These are phyloP conservation scores for Drosophila nigrodunni DNA, from an alignment of 1,140 invertebrate genomes.

Conservation along the genomic window DNA sequence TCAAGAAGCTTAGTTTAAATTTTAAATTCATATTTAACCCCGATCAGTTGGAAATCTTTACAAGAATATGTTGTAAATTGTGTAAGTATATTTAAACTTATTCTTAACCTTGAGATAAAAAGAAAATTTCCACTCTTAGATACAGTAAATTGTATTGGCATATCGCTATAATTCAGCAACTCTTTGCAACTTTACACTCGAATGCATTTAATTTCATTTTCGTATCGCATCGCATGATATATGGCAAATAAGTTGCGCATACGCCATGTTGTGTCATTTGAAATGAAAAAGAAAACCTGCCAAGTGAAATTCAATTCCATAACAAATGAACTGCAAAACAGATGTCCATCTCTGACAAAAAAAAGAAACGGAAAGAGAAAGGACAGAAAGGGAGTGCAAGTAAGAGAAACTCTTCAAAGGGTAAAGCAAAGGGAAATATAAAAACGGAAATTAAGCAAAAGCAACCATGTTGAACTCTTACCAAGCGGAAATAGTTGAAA, in stretches of 20 bases:
- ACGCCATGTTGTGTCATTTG: constrained; percentile 48
- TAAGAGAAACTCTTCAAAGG: constrained; percentile 12
- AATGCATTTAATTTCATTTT: constrained; percentile 71
- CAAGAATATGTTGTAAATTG: neutral
- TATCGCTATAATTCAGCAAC: constrained; percentile 31
- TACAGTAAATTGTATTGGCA: constrained; percentile 22
- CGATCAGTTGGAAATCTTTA: neutral
- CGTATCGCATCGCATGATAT: constrained; percentile 52
- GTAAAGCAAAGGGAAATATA: constrained; percentile 24
- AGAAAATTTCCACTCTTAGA: neutral
- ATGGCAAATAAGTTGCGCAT: constrained; percentile 73
- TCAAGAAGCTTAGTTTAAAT: constrained; percentile 13
- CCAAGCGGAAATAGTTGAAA: constrained; percentile 60
- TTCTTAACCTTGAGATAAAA: too few relatives aligned
- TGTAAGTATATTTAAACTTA: too few relatives aligned
- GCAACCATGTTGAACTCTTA: constrained; percentile 37
- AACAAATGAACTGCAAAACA: constrained; percentile 78
- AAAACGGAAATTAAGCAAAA: constrained; percentile 75
- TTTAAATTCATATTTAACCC: constrained; percentile 21
- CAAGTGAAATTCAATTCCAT: constrained; percentile 73
- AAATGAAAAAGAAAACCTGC: constrained; percentile 31
- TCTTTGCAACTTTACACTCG: constrained; percentile 66
- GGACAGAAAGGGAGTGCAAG: neutral
- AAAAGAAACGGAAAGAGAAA: constrained; percentile 7
- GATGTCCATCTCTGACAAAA: constrained; percentile 60